A percentile compares a stretch with the other conserved stretches of the same genome.
Evolutionary conservation across 2,113 vertebrate species (phyloP).

Genomic region (Suricata suricatta): DNA sequence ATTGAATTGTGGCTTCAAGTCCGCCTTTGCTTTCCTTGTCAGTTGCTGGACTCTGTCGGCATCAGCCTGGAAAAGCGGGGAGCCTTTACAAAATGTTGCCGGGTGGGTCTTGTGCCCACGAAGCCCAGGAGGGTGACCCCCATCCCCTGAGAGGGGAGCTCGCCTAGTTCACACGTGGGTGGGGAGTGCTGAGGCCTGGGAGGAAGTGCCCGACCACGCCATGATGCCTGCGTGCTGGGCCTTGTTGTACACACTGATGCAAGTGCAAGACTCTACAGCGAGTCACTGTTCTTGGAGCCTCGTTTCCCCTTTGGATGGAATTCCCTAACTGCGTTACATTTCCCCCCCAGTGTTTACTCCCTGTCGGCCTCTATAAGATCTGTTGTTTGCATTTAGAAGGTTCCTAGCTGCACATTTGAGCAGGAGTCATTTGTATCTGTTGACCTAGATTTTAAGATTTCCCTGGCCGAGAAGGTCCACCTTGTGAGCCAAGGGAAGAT

Average conservation of each 20-base stretch:
- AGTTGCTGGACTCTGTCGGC: too few species aligned
- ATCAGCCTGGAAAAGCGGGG: background rate
- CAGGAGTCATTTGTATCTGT: background rate
- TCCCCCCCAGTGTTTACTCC: background rate
- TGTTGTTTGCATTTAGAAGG: background rate
- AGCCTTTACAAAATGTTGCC: background rate
- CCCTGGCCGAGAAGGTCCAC: background rate
- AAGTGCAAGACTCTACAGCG: background rate
- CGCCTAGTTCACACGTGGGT: background rate
- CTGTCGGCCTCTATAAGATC: background rate
- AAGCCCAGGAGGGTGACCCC: too few species aligned
- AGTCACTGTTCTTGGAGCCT: background rate
- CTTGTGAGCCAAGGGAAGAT: background rate
- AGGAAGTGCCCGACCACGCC: too few species aligned
- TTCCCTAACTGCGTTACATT: background rate
- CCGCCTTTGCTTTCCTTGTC: background rate
- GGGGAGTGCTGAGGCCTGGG: background rate
- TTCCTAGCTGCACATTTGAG: background rate
- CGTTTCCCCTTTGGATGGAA: background rate
- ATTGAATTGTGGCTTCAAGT: background rate
- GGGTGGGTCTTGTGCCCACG: accelerated
- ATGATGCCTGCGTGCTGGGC: background rate
- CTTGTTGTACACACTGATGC: background rate
- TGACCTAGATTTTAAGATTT: background rate
- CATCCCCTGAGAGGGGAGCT: background rate